A percentile compares a stretch with the other conserved stretches of the same genome.
phyloP scores from a whole-genome alignment of 2,797 vertebrate genomes.

The Gambusia yucatana region DNA sequence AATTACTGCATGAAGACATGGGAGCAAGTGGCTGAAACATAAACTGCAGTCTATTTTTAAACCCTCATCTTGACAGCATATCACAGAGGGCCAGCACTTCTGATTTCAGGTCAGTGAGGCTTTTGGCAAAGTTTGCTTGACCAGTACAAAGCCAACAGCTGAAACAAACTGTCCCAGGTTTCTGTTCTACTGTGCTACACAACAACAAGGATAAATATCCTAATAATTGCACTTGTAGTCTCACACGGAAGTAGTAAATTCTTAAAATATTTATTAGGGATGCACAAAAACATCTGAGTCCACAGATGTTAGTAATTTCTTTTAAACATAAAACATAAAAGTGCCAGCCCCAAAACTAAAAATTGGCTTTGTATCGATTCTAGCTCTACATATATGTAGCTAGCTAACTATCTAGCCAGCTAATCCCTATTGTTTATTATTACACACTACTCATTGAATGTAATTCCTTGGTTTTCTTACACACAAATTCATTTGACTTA shows the following conservation, averaged over 20 bases:
- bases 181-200: slow-evolving; percentile 8
- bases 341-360: neutral
- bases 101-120: slow-evolving; percentile 38
- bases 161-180: slow-evolving; percentile 11
- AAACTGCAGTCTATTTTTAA: slow-evolving; percentile 61
- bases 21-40: slow-evolving; percentile 39
- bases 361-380: neutral
- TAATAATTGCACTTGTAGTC: neutral
- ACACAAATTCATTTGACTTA: neutral
- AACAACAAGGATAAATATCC: neutral
- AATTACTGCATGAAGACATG: slow-evolving; percentile 34
- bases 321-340: neutral
- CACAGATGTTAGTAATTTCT: neutral
- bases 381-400: too few relatives aligned
- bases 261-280: neutral
- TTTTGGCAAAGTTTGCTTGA: slow-evolving; percentile 18
- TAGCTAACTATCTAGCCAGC: too few relatives aligned
- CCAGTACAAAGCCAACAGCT: slow-evolving; percentile 16
- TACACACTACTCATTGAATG: neutral
- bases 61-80: slow-evolving; percentile 34
- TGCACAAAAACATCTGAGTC: neutral
- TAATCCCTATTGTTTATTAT: neutral
- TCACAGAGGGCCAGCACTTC: slow-evolving; percentile 34
- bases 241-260: neutral
- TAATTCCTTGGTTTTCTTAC: neutral